Percentiles rank a stretch among this genome's conserved stretches.
Evolutionary conservation across 2,888 invertebrate species (phyloP).

Genomic region (Polymixis lichenea): DNA sequence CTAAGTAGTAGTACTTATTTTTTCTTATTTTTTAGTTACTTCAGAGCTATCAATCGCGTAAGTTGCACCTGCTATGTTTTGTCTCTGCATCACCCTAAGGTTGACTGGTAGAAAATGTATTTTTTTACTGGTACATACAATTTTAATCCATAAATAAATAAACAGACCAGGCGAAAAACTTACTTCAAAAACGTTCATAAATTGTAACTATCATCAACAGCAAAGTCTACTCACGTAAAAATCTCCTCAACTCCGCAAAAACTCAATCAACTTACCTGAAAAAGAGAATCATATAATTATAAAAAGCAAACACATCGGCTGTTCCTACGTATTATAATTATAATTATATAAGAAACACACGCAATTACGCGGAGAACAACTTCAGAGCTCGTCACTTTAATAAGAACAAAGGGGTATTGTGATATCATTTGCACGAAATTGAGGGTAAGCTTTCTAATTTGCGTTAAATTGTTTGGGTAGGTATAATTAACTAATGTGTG

Average conservation of each 20-base stretch:
- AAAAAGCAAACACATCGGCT: constrained; percentile 36
- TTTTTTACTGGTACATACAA: no score
- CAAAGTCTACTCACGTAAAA: constrained; percentile 27
- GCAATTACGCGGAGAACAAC: constrained; percentile 32
- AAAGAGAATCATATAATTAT: constrained; percentile 43
- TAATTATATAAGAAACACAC: constrained; percentile 50
- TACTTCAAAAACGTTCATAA: background rate
- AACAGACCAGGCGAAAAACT: background rate
- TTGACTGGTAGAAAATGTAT: no score
- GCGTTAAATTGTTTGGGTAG: constrained; percentile 36
- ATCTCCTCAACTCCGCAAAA: background rate
- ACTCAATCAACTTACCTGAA: constrained; percentile 57
- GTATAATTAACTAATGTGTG: constrained; percentile 27
- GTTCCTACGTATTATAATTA: constrained; percentile 40
- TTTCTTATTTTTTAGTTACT: no score
- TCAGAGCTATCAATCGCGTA: no score
- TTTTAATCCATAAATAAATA: no score
- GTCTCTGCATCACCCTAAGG: no score
- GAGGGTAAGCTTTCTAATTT: constrained; percentile 52
- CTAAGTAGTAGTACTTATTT: no score
- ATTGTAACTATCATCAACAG: background rate
- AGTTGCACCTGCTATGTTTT: no score
- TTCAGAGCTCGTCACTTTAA: constrained; percentile 44
- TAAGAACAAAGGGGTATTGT: constrained; percentile 54
- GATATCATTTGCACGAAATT: constrained; percentile 51